phyloP scores from a whole-genome alignment of 2,113 vertebrate genomes.

The Mola mola region DNA sequence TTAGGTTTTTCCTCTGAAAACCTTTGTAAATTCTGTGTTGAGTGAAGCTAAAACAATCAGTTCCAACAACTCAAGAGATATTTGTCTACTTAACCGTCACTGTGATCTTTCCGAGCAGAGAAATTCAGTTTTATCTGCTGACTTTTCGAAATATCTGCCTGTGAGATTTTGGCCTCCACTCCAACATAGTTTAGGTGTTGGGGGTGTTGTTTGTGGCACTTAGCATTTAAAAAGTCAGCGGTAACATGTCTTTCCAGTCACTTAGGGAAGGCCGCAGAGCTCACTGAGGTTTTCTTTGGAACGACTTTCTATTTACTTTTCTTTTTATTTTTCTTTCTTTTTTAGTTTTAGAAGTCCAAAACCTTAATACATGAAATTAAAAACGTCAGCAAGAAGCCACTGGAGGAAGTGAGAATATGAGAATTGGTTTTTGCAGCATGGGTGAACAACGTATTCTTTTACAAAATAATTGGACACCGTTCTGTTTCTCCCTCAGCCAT shows the following conservation, averaged over 20 bases:
- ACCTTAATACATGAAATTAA: background rate
- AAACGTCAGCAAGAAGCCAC: too few relatives aligned
- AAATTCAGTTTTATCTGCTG: background rate
- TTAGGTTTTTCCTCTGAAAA: background rate
- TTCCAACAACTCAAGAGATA: too few relatives aligned
- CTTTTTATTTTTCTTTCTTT: too few relatives aligned
- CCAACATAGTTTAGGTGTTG: background rate
- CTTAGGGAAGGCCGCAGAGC: conserved; percentile 2
- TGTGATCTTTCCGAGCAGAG: background rate
- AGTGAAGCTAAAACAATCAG: too few relatives aligned
- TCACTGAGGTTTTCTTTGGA: conserved; percentile 13
- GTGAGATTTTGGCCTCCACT: background rate
- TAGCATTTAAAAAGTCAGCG: conserved; percentile 12
- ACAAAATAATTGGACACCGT: background rate
- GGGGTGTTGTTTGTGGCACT: conserved; percentile 2
- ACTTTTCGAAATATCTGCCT: background rate
- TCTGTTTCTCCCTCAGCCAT: conserved; percentile 11
- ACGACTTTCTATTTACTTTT: background rate
- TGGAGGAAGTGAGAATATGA: too few relatives aligned
- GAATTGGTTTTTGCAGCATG: too few relatives aligned
- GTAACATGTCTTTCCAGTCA: conserved; percentile 1
- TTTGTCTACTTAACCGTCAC: too few relatives aligned
- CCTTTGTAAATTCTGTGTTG: too few relatives aligned
- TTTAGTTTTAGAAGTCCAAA: conserved; percentile 6
- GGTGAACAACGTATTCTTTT: background rate